Base-by-base conservation (phyloP, 2,797 vertebrate genomes). In the Paramormyrops hopkinsi region DNA sequence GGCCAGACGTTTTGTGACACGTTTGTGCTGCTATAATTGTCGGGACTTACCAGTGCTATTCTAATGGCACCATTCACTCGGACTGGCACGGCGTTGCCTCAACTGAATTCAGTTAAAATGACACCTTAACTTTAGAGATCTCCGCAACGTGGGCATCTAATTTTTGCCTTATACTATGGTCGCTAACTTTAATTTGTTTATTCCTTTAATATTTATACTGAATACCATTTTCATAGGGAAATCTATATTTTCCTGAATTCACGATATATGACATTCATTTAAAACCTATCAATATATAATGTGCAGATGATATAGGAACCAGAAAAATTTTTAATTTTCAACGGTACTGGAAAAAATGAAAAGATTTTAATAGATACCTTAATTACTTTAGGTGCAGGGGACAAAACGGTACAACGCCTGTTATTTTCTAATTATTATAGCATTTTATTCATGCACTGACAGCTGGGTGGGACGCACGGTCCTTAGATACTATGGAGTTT, bases 21-120 rank as follows among this genome's bases (percentile, higher is more conserved):
- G 89, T 87, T 19, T 29, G 17, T 33, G 48, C 25, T 87, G 59
- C 89, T 87, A 76, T 87, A 89, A 87, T 76, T 89, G 62, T 89
- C 54, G 84, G 84, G 25, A 76, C 50, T 76, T 89, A 22, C 62
- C 84, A 76, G 46, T 33, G 50, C 25, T 86, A 46, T 69, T 89
- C 59, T 11, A 84, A 48, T 87, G 29, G 33, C 7, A 62, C 6
- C 51, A 17, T 65, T 88, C 8, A 46, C 8, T 19, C 17, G 51
- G 53, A 41, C 2, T 53, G 84, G 25, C 51, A 86, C 25, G 14
- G 48, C 5, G 6, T 86, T 11, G 22, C 9, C 22, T 4, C 59
- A 12, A 41, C 19, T 76, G 2, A 76, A 76, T 37, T 76, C 69
- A 41, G 69, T 7, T 76, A 76, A 76, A 76, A 41, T 76, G 33